Conservation (phyloP, 1,140 invertebrate species). For the Triops cancriformis region DNA sequence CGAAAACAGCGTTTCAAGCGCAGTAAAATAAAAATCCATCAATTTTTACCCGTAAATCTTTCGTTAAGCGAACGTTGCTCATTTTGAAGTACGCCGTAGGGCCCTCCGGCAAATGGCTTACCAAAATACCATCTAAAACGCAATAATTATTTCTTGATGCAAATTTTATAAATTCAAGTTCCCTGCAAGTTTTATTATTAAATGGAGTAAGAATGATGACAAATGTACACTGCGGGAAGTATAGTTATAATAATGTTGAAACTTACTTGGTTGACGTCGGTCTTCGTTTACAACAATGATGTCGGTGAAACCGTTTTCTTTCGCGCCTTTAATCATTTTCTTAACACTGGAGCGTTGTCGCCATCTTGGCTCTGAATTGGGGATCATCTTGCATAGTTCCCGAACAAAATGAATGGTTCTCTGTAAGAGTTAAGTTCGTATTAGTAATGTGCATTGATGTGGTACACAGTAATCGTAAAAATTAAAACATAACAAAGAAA, state of each 20-base stretch:
- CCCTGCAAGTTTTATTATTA: too few species aligned
- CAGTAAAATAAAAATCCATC: too few species aligned
- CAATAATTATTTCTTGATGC: too few species aligned
- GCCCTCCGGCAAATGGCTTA: constrained; percentile 89
- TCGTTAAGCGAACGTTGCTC: constrained; percentile 71
- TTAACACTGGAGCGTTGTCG: constrained; percentile 82
- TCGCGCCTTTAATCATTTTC: constrained; percentile 77
- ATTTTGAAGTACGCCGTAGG: constrained; percentile 81
- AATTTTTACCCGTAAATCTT: constrained; percentile 54
- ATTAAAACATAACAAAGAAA: too few species aligned
- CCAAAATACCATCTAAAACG: constrained; percentile 67
- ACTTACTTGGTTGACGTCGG: constrained; percentile 70
- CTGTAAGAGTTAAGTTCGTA: too few species aligned
- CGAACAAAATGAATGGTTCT: constrained; percentile 87
- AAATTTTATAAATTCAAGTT: too few species aligned
- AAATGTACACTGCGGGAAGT: too few species aligned
- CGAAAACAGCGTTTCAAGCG: constrained; percentile 16
- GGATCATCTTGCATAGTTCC: constrained; percentile 81
- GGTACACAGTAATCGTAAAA: too few species aligned
- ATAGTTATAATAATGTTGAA: too few species aligned
- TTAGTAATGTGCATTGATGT: too few species aligned
- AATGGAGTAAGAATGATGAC: too few species aligned
- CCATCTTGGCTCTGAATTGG: constrained; percentile 72
- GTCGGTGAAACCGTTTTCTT: constrained; percentile 71
- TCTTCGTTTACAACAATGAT: constrained; percentile 91